Conservation (phyloP, 2,888 invertebrate genomes). For the Slavum lentiscoides region DNA sequence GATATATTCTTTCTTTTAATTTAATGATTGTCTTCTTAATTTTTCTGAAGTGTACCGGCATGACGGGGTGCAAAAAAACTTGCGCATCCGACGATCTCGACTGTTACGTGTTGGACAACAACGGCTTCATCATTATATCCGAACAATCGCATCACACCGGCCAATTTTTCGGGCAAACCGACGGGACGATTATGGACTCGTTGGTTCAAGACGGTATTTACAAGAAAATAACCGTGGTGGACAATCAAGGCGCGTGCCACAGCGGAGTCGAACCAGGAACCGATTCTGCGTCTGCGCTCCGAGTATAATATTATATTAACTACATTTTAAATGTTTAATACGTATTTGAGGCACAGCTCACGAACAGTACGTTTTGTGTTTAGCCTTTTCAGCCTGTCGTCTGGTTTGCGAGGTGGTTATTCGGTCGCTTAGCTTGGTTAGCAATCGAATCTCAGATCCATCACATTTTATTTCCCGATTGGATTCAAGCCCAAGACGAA, state of each 20-base stretch:
- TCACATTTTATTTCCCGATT: slow-evolving; percentile 54
- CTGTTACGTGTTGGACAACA: slow-evolving; percentile 92
- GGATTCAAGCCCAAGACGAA: slow-evolving; percentile 56
- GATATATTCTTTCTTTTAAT: no score
- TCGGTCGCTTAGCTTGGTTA: slow-evolving; percentile 59
- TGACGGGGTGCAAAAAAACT: slow-evolving; percentile 76
- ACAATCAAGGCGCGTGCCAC: slow-evolving; percentile 83
- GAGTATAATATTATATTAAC: slow-evolving; percentile 57
- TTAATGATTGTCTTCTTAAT: background rate
- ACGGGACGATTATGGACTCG: slow-evolving; percentile 92
- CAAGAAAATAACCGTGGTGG: slow-evolving; percentile 82
- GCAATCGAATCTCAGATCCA: slow-evolving; percentile 57
- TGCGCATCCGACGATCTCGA: slow-evolving; percentile 86
- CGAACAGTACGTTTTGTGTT: background rate
- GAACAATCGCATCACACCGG: slow-evolving; percentile 86
- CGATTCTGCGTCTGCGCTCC: slow-evolving; percentile 62
- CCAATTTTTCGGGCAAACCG: slow-evolving; percentile 90
- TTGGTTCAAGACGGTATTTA: slow-evolving; percentile 88
- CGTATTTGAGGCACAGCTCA: background rate
- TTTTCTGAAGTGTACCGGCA: slow-evolving; percentile 68
- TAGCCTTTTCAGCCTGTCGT: slow-evolving; percentile 61
- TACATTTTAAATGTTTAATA: slow-evolving; percentile 54
- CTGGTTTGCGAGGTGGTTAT: slow-evolving; percentile 65
- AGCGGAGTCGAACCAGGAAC: slow-evolving; percentile 64
- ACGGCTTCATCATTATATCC: slow-evolving; percentile 89